Evolutionary conservation across 1,140 invertebrate genomes (phyloP).

Genomic region (Euwallacea fornicatus): DNA sequence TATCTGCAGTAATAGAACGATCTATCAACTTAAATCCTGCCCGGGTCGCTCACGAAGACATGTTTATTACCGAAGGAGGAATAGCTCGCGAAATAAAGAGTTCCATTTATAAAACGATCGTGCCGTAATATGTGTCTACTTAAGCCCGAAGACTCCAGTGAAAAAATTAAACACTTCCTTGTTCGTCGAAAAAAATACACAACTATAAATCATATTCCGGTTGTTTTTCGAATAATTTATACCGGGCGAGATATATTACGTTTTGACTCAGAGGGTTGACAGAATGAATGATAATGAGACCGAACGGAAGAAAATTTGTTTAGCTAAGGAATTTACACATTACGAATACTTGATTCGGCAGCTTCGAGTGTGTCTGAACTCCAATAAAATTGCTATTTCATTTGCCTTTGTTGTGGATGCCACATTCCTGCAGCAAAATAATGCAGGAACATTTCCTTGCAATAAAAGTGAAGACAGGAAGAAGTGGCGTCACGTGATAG

Average conservation of each 20-base stretch:
- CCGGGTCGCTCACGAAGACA: conserved; percentile 6
- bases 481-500: too few species aligned
- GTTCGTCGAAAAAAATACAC: conserved; percentile 22
- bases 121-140: conserved; percentile 21
- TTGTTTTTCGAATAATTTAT: conserved; percentile 38
- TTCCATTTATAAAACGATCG: conserved; percentile 20
- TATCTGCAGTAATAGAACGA: conserved; percentile 2
- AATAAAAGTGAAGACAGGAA: too few species aligned
- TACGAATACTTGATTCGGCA: conserved; percentile 31
- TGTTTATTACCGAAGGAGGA: conserved; percentile 6
- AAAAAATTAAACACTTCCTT: conserved; percentile 38
- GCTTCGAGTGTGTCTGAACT: conserved; percentile 8
- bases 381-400: conserved; percentile 7
- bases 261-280: conserved; percentile 29
- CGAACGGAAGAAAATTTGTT: conserved; percentile 37
- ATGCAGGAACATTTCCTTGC: too few species aligned
- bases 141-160: conserved; percentile 14
- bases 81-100: conserved; percentile 11
- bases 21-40: conserved; percentile 2
- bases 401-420: not conserved
- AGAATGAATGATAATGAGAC: conserved; percentile 39
- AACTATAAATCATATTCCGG: conserved; percentile 35
- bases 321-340: conserved; percentile 35
- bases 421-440: too few species aligned
- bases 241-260: conserved; percentile 30